Conservation (phyloP, 2,113 vertebrate genomes). For the Microcebus jonahi region DNA sequence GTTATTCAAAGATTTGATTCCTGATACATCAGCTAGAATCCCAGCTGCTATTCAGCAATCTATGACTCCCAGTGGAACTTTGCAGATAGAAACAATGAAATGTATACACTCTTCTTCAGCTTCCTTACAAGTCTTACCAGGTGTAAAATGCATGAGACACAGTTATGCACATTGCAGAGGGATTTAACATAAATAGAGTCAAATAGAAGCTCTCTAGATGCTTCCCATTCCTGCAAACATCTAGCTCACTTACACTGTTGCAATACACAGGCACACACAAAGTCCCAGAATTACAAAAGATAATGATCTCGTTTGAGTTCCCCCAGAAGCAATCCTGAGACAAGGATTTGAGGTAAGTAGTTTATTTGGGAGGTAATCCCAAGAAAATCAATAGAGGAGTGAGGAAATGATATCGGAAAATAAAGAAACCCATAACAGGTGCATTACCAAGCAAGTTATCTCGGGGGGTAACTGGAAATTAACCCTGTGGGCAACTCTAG, state of each 20-base stretch:
- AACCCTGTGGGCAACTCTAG: neutral
- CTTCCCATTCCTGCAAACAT: neutral
- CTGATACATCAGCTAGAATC: neutral
- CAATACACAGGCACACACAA: neutral
- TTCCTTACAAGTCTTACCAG: neutral
- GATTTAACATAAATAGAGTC: neutral
- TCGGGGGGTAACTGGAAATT: rapidly evolving
- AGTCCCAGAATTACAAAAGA: neutral
- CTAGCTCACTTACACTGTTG: neutral
- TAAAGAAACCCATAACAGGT: neutral
- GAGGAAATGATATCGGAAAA: neutral
- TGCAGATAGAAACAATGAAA: neutral
- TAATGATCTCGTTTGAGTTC: neutral
- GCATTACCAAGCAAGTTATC: neutral
- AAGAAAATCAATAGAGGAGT: neutral
- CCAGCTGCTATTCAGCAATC: neutral
- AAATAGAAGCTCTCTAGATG: neutral
- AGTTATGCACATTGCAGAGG: too few relatives aligned
- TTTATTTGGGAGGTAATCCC: neutral
- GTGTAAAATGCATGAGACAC: neutral
- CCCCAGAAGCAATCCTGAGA: neutral
- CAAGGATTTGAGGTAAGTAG: neutral
- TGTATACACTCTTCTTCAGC: neutral
- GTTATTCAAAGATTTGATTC: neutral
- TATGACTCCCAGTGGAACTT: neutral